Conservation (phyloP, 2,797 vertebrate genomes). For the Scomberomorus guttatus region DNA sequence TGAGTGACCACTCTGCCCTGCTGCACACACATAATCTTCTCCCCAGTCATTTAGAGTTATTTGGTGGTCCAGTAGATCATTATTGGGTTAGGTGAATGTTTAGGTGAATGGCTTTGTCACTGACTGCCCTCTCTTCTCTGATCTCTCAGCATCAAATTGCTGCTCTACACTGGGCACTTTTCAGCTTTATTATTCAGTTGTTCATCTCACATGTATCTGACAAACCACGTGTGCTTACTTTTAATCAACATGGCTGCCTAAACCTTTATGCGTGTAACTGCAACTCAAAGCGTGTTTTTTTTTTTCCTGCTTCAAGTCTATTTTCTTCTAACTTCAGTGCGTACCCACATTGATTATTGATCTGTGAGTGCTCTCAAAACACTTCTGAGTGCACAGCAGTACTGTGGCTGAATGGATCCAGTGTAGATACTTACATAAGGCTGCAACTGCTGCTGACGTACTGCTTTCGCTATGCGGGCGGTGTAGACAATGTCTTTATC, state of each 20-base stretch:
- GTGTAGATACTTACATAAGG: background rate
- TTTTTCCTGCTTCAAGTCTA: background rate
- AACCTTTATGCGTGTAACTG: too few species aligned
- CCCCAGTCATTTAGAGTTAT: background rate
- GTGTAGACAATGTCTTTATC: background rate
- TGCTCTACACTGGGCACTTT: background rate
- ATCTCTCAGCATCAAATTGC: constrained; percentile 13
- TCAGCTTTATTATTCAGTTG: background rate
- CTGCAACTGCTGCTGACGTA: background rate
- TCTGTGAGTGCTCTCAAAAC: background rate
- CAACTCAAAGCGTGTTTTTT: background rate
- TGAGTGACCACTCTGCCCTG: background rate
- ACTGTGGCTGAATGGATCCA: too few species aligned
- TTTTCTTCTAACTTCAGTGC: background rate
- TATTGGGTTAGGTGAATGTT: constrained; percentile 17
- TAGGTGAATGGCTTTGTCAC: constrained; percentile 20
- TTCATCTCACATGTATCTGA: background rate
- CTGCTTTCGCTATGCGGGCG: background rate
- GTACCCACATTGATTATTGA: background rate
- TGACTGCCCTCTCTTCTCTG: constrained; percentile 12
- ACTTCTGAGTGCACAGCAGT: background rate
- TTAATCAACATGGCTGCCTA: background rate
- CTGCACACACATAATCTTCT: constrained; percentile 2
- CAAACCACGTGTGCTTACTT: background rate
- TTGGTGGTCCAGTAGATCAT: constrained; percentile 21